Evolutionary conservation across 2,888 invertebrate genomes (phyloP).

Genomic region (Miltochrista miniata): DNA sequence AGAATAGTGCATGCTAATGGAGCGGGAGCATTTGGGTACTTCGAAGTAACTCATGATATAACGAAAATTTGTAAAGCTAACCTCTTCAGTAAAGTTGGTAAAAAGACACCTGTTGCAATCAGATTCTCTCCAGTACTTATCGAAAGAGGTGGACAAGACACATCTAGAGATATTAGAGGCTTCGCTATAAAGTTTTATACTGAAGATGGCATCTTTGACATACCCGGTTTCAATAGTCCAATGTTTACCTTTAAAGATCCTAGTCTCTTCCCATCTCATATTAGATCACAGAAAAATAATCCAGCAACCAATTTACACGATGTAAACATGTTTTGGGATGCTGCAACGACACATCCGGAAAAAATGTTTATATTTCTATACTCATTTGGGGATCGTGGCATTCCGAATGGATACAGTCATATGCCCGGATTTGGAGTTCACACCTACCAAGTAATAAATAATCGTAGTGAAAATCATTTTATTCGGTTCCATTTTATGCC

Average conservation of each 20-base stretch:
- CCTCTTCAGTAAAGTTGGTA: slow-evolving; percentile 88
- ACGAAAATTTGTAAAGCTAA: slow-evolving; percentile 89
- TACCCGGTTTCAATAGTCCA: neutral
- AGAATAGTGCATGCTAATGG: slow-evolving; percentile 97
- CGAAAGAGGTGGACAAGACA: slow-evolving; percentile 93
- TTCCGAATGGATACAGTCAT: slow-evolving; percentile 95
- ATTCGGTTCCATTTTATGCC: slow-evolving; percentile 95
- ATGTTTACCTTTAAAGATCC: neutral
- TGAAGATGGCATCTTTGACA: neutral
- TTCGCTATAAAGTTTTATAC: slow-evolving; percentile 94
- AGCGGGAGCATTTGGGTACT: slow-evolving; percentile 92
- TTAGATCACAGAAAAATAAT: neutral
- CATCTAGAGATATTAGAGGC: slow-evolving; percentile 93
- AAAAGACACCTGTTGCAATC: slow-evolving; percentile 89
- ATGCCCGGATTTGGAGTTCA: slow-evolving; percentile 94
- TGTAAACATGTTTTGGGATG: neutral
- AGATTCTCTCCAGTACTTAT: slow-evolving; percentile 92
- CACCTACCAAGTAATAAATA: slow-evolving; percentile 93
- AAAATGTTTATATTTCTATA: neutral
- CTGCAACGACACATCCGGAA: neutral
- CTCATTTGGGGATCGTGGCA: slow-evolving; percentile 67
- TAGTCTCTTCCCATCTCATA: neutral
- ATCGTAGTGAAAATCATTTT: slow-evolving; percentile 86
- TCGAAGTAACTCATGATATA: slow-evolving; percentile 93
- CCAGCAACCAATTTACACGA: slow-evolving; percentile 85